Evolutionary conservation across 2,797 vertebrate species (phyloP), one percentile per base, ranked within the genome.

Genomic region (Masticophis lateralis): DNA sequence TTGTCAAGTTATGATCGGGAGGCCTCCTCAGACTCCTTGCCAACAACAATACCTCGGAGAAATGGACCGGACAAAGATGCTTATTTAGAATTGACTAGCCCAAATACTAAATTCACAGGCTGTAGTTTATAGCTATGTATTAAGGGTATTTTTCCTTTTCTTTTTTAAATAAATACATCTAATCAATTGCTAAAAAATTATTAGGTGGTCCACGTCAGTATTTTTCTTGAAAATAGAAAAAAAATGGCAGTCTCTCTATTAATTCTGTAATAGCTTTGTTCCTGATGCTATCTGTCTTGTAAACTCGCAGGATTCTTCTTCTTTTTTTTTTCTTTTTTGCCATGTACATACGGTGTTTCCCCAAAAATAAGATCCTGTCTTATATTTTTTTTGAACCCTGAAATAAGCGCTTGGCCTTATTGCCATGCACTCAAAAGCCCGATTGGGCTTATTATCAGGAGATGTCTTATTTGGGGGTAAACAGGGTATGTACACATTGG

Each of bases 41-140:
- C 97, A 97, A 97, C 95, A 97, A 93, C 93, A 98, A 96, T 96
- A 97, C 9, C 16, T 43, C 93, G 93, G 95, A 5, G 53, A 93
- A 92, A 93, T 90, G 90, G 59, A 27, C 86, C 74, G 91, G 91
- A 57, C 0, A 83, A 93, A 93, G 93, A 95, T 51, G 92, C 0
- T 1, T 11, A 32, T 93, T 91, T 27, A 87, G 96, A 93, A 53
- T 59, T 95, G 95, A 55, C 32, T 5, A 94, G 90, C 27, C 43
- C n/a, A 56, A n/a, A 0, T 3, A 90, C 0, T 5, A 69, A 91
- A 90, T 18, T 69, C 28, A 90, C 57, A 27, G 53, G 87, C 86
- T 96, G 53, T 79, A 60, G 88, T 69, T 93, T 90, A 94, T 60
- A 88, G 90, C 25, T 88, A 91, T 92, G 86, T 90, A 93, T 89